Conservation (phyloP, 92 coral and sea anemone species). For the Parazoanthus darwini region DNA sequence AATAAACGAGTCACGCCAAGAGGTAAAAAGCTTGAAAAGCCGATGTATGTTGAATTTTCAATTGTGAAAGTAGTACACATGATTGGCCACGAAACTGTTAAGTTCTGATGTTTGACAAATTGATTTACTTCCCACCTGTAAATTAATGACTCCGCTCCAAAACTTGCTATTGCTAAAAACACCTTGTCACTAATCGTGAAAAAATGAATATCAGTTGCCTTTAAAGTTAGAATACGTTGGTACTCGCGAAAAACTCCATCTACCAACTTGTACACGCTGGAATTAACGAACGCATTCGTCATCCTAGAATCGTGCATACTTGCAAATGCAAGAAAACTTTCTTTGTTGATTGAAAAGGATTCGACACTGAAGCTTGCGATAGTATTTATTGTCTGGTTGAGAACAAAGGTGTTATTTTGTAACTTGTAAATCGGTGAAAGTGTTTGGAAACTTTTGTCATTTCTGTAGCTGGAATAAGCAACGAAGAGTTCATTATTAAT, state of each 20-base stretch:
- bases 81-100: neutral
- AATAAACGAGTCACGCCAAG: neutral
- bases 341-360: neutral
- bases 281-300: neutral
- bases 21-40: neutral
- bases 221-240: neutral
- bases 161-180: neutral
- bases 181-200: neutral
- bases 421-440: neutral
- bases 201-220: neutral
- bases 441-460: neutral
- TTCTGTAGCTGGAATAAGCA: neutral
- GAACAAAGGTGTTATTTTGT: neutral
- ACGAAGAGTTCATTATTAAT: neutral
- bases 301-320: neutral
- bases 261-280: neutral
- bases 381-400: neutral
- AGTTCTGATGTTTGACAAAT: neutral
- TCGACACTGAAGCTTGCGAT: neutral
- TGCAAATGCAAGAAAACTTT: neutral
- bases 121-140: neutral
- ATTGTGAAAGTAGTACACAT: neutral
- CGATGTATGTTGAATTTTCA: neutral
- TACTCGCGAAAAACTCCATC: neutral
- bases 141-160: neutral